Evolutionary conservation across 1,140 invertebrate genomes (phyloP), one percentile per base, ranked within the genome.

Genomic region (Coenobita brevimanus): DNA sequence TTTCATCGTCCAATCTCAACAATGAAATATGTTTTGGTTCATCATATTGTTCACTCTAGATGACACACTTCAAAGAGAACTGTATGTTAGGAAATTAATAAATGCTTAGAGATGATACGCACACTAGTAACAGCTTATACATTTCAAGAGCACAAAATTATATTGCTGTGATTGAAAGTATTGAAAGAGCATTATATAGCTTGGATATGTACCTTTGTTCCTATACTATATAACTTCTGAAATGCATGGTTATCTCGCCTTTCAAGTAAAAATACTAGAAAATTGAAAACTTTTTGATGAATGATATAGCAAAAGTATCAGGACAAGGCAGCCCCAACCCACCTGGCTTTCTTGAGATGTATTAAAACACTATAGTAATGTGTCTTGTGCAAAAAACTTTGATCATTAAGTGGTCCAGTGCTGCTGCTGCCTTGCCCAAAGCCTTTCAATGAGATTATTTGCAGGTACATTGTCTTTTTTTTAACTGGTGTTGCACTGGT

Each of bases 161-260:
- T 81, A 81, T 64, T 81, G 78, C 78, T 81, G 50, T 81, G 54
- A 57, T 79, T 79, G 13, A 81, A 64, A 64, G 60, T 81, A 64
- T 57, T 81, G 57, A 64, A 62, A 62, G 38, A 64, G 21, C 27
- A 78, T 43, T 41, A 6, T 60, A 33, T 64, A 41, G n/a, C 54
- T 57, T 81, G 50, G 60, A 81, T 64, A 81, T 64, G 60, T 81
- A 81, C 60, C 60, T 50, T 60, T 57, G 24, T 64, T 81, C 60
- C 57, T 36, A 60, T 57, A 60, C 21, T 24, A 21, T 64, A 30
- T 41, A 24, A 8, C 24, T 24, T 76, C 27, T 43, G 6, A 46
- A 76, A 38, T 33, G 17, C 73, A 24, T 21, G 41, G 46, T 41
- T 27, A 50, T 50, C 46, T 50, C 46, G 17, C 6, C 46, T 50